Conservation (phyloP, 2,797 vertebrate species). For the Discoglossus pictus region DNA sequence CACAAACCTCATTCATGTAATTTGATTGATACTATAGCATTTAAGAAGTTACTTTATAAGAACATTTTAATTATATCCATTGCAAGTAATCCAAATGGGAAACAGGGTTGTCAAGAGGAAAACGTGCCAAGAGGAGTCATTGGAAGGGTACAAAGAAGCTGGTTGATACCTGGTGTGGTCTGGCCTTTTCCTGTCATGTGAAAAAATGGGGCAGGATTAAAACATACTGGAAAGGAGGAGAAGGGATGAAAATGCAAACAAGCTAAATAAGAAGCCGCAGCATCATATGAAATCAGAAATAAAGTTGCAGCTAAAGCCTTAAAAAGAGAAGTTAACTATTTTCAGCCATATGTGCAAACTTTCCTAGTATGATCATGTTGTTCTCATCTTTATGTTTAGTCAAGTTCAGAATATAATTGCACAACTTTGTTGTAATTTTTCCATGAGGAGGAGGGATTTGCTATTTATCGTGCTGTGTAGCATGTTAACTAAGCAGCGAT, state of each 20-base stretch:
- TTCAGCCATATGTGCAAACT: slow-evolving; percentile 1
- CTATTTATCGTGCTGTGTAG: too few relatives aligned
- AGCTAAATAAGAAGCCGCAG: slow-evolving; percentile 75
- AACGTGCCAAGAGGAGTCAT: slow-evolving; percentile 68
- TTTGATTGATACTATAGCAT: too few relatives aligned
- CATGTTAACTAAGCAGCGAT: too few relatives aligned
- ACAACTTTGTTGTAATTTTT: too few relatives aligned
- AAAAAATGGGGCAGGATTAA: slow-evolving; percentile 81
- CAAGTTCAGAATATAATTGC: too few relatives aligned
- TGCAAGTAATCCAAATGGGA: slow-evolving; percentile 70
- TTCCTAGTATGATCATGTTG: too few relatives aligned
- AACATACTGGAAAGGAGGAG: slow-evolving; percentile 72
- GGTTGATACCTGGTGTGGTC: slow-evolving; percentile 80
- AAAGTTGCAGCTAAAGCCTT: slow-evolving; percentile 60
- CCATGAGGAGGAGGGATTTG: too few relatives aligned
- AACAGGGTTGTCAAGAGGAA: slow-evolving; percentile 67
- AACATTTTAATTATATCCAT: too few relatives aligned
- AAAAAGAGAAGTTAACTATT: too few relatives aligned
- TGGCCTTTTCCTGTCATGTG: slow-evolving; percentile 82
- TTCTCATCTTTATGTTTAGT: slow-evolving; percentile 8
- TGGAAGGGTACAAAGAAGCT: slow-evolving; percentile 68
- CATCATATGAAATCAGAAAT: slow-evolving; percentile 66
- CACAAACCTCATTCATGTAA: too few relatives aligned
- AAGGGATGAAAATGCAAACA: slow-evolving; percentile 73
- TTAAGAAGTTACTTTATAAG: too few relatives aligned